phyloP scores from a whole-genome alignment of 2,888 invertebrate species.

The Lumbricus terrestris region DNA sequence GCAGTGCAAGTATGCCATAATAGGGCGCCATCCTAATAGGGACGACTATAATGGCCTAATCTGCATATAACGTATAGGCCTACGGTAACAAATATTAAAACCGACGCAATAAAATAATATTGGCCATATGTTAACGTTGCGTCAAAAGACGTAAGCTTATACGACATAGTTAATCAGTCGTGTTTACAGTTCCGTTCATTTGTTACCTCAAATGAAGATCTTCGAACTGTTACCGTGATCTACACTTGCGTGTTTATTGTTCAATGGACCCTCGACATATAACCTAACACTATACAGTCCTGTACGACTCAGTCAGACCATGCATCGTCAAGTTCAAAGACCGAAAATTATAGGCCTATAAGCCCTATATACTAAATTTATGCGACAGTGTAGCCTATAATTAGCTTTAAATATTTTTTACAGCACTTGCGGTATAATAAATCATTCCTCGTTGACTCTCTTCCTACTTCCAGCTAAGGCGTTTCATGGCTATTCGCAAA shows the following conservation, averaged over 20 bases:
- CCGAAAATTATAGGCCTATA: not conserved
- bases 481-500: too few species aligned
- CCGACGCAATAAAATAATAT: too few species aligned
- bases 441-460: not conserved
- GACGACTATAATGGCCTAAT: not conserved
- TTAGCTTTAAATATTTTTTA: not conserved
- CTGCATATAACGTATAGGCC: not conserved
- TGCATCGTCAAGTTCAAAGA: not conserved
- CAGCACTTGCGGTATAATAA: not conserved
- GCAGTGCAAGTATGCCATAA: not conserved
- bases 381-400: not conserved
- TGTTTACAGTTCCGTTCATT: too few species aligned
- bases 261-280: too few species aligned
- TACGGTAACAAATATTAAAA: not conserved
- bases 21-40: not conserved
- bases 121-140: too few species aligned
- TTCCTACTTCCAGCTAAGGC: too few species aligned
- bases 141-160: too few species aligned
- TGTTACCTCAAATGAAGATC: not conserved
- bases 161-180: too few species aligned
- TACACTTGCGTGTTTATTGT: not conserved
- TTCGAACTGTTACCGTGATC: not conserved
- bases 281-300: too few species aligned
- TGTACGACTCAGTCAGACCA: too few species aligned
- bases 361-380: too few species aligned